Evolutionary conservation across 2,797 vertebrate genomes (phyloP), one percentile per base, ranked within the genome.

Genomic region (Pseudochirops corinnae): DNA sequence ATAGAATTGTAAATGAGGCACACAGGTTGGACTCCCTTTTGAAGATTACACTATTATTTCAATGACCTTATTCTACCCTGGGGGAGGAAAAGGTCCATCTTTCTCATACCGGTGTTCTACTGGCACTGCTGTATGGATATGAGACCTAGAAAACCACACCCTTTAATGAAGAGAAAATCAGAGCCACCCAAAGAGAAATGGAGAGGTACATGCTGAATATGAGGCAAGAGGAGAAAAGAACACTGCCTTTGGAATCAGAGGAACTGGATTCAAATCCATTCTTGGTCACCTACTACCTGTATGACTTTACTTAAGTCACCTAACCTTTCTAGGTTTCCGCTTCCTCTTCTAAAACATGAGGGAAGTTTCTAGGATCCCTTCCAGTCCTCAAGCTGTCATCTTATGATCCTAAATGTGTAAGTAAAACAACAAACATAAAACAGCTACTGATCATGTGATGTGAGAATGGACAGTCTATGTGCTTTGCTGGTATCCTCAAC

Each of bases 311-410:
- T 11, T 56, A 55, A 57, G n/a, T 60, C 50, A 87, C 18, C 82
- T 95, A 87, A 93, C 13, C 39, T 60, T 82, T 94, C 55, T 39
- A 53, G 58, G n/a, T 28, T 53, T 94, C 50, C 55, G 56, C 18
- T 56, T 60, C 31, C 53, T 94, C 82, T 90, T 67, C 31, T 90
- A 50, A 62, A 56, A 95, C 93, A 33, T 5, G 6, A 33, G 26
- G n/a, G 16, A 39, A n/a, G n/a, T 74, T 74, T 39, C 67, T 10
- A 74, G n/a, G n/a, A 16, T 74, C n/a, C 16, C 67, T n/a, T n/a
- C n/a, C 7, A 74, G 67, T 74, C 16, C 18, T 74, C 16, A n/a
- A 39, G 39, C 67, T 39, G 33, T 74, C 16, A 74, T 6, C 33
- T 39, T 74, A 74, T 6, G 3, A 39, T 39, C 12, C 10, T 74